Conservation (phyloP, 1,140 invertebrate genomes). For the Drosophila varians region DNA sequence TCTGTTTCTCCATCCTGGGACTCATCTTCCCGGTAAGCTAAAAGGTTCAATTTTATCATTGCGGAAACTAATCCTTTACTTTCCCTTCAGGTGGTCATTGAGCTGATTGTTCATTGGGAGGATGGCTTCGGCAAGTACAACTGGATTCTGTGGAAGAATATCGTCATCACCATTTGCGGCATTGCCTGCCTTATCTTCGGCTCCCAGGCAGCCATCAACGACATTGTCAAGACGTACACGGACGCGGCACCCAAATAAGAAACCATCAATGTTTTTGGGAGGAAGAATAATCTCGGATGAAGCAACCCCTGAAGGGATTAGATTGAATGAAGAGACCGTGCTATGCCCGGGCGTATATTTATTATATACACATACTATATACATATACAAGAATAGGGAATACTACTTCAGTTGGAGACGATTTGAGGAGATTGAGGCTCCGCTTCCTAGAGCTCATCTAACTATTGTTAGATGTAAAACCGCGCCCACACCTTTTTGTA, state of each 20-base stretch:
- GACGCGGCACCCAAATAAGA: slow-evolving; percentile 33
- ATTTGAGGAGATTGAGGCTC: slow-evolving; percentile 41
- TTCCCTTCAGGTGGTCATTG: slow-evolving; percentile 64
- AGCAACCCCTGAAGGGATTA: neutral
- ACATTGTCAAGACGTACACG: slow-evolving; percentile 86
- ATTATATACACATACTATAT: slow-evolving; percentile 58
- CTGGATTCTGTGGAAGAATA: slow-evolving; percentile 91
- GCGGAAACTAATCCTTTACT: neutral
- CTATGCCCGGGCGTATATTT: slow-evolving; percentile 70
- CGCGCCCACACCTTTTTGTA: slow-evolving; percentile 53
- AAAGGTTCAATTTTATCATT: neutral
- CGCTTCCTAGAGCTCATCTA: slow-evolving; percentile 67
- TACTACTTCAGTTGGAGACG: slow-evolving; percentile 32
- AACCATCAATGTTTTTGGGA: neutral
- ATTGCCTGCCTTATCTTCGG: slow-evolving; percentile 91
- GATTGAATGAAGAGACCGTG: slow-evolving; percentile 16
- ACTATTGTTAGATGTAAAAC: slow-evolving; percentile 81
- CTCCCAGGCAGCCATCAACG: slow-evolving; percentile 89
- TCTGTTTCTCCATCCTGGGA: slow-evolving; percentile 96
- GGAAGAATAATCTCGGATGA: slow-evolving; percentile 19
- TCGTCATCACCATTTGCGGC: slow-evolving; percentile 89
- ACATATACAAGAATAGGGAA: slow-evolving; percentile 23
- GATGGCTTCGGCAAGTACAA: slow-evolving; percentile 88
- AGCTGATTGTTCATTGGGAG: slow-evolving; percentile 84
- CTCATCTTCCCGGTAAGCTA: slow-evolving; percentile 91